A percentile compares a stretch with the other conserved stretches of the same genome.
These are phyloP conservation scores for Anthrax anthrax DNA, from an alignment of 2,888 invertebrate genomes.

Conservation along the genomic window DNA sequence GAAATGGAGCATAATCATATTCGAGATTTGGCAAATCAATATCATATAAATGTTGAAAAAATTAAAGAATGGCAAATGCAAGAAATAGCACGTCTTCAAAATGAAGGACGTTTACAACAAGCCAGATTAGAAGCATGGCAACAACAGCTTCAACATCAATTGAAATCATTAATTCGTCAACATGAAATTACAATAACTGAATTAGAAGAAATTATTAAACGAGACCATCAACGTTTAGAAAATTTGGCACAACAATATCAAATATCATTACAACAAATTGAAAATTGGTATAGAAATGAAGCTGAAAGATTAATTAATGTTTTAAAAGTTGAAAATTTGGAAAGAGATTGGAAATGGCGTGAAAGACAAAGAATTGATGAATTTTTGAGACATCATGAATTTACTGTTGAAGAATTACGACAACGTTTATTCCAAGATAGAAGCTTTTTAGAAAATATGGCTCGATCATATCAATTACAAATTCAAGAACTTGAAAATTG, in stretches of 20 bases:
- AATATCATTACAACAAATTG: constrained; percentile 24
- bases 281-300: constrained; percentile 29
- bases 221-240: constrained; percentile 24
- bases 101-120: constrained; percentile 25
- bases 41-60: constrained; percentile 21
- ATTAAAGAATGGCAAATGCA: constrained; percentile 27
- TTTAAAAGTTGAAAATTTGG: constrained; percentile 24
- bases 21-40: constrained; percentile 23
- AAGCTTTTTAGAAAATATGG: constrained; percentile 15
- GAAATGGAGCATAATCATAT: constrained; percentile 25
- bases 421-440: constrained; percentile 16
- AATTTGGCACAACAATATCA: constrained; percentile 26
- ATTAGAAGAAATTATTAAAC: constrained; percentile 24
- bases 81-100: constrained; percentile 24
- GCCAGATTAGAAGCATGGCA: constrained; percentile 27
- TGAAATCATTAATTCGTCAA: constrained; percentile 22
- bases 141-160: constrained; percentile 25
- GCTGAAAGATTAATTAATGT: constrained; percentile 22
- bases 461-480: constrained; percentile 20
- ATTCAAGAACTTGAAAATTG: constrained; percentile 22
- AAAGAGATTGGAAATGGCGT: constrained; percentile 21
- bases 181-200: constrained; percentile 26
- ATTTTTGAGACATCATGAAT: constrained; percentile 16
- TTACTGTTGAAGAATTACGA: constrained; percentile 19
- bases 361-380: constrained; percentile 24